Evolutionary conservation across 1,140 invertebrate species (phyloP), one percentile per base, ranked within the genome.

Genomic region (Portunus trituberculatus): DNA sequence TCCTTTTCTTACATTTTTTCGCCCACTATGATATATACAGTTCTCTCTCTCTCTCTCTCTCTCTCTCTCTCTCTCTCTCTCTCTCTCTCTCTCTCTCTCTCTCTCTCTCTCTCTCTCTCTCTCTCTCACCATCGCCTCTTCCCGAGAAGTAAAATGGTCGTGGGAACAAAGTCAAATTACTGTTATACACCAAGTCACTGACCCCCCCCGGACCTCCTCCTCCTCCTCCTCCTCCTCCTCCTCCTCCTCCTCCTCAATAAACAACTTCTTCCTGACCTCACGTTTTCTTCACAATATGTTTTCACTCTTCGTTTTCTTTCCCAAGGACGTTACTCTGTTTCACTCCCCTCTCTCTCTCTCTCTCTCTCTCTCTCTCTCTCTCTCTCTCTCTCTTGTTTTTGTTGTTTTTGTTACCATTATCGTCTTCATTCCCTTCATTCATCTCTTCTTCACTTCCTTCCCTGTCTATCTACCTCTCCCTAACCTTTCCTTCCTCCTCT

Each of bases 51-150:
- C 52, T 59, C 52, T 59, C 52, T 59, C 52, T 59, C 52, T 59
- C 52, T 59, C 52, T 59, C 52, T 59, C 52, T 76, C 67, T 76
- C 67, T 76, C 67, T 76, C 67, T 76, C 67, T 76, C 67, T 76
- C 67, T 76, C 67, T 76, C 67, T 76, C 67, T 76, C 67, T 76
- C 67, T 76, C 67, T 76, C 67, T 76, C 67, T 76, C 67, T 76
- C 67, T 76, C 67, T 76, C 67, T 76, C 67, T 76, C 67, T 76
- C 67, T 76, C 67, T 76, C 67, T 76, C 67, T 76, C 67, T 76
- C 67, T 76, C 67, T 76, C 67, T 76, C 67, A 2, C n/a, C 8
- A 76, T 76, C 20, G 12, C 6, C n/a, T 76, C n/a, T 76, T 76
- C 0, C 67, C 67, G 67, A 7, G 67, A 76, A 76, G 10, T n/a